Conservation (phyloP, 1,140 invertebrate genomes). For the Carposina sasakii region DNA sequence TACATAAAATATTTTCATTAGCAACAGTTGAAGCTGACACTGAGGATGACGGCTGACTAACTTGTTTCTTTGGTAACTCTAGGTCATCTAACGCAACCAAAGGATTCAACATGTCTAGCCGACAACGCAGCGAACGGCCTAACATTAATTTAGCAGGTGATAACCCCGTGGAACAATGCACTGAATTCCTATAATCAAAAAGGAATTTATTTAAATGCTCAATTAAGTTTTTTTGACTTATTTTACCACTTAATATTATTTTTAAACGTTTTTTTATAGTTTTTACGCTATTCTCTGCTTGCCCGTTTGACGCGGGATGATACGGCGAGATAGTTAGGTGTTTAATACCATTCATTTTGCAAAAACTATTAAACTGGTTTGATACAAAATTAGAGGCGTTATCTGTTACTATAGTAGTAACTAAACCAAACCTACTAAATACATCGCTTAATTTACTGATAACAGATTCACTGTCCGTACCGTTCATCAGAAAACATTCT, state of each 20-base stretch:
- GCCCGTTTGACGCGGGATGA: slow-evolving; percentile 6
- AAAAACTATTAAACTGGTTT: not conserved
- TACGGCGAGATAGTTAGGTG: slow-evolving; percentile 1
- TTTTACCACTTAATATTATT: not conserved
- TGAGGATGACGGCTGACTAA: not conserved
- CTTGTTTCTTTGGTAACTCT: not conserved
- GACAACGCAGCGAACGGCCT: slow-evolving; percentile 2
- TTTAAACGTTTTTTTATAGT: not conserved
- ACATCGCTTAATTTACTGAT: not conserved
- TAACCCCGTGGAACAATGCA: slow-evolving; percentile 6
- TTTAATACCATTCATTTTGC: not conserved
- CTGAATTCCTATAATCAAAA: slow-evolving; percentile 2
- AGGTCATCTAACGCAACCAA: not conserved
- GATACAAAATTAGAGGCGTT: slow-evolving; percentile 4
- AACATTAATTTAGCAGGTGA: slow-evolving; percentile 5
- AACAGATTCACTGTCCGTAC: not conserved
- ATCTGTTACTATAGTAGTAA: not conserved
- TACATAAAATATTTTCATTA: slow-evolving; percentile 7
- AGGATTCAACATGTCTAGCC: slow-evolving; percentile 1
- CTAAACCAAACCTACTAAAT: not conserved
- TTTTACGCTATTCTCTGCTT: slow-evolving; percentile 1
- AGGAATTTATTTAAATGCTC: not conserved
- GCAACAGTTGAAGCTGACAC: not conserved
- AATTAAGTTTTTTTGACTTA: not conserved
- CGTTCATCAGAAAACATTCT: not conserved